Conservation (phyloP, 2,113 vertebrate genomes). For the Cricetomys ansorgei region DNA sequence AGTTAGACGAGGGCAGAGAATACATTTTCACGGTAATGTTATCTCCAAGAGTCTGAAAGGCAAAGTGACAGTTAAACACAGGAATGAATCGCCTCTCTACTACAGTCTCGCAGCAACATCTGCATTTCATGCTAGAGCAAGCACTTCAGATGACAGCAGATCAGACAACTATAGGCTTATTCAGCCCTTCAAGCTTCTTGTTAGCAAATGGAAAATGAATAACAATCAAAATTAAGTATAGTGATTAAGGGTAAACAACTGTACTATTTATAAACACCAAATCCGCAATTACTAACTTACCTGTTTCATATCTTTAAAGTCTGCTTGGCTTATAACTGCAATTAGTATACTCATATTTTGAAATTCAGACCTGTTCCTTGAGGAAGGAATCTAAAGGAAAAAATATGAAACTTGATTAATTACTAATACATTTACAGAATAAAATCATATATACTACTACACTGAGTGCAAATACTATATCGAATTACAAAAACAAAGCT, state of each 20-base stretch:
- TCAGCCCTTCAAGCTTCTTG: not conserved
- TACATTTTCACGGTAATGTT: constrained; percentile 90
- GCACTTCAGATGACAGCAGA: not conserved
- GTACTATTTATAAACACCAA: constrained; percentile 39
- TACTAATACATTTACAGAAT: constrained; percentile 36
- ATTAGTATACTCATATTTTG: constrained; percentile 90
- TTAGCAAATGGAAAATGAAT: not conserved
- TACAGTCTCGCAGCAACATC: not conserved
- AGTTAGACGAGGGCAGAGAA: constrained; percentile 86
- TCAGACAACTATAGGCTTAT: not conserved
- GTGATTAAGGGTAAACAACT: constrained; percentile 6
- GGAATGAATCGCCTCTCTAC: not conserved
- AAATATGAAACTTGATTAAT: constrained; percentile 14
- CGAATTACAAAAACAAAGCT: constrained; percentile 44
- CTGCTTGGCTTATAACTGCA: constrained; percentile 91
- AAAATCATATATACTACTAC: not conserved
- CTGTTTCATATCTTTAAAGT: constrained; percentile 90
- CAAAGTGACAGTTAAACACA: constrained; percentile 32
- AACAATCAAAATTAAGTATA: constrained; percentile 14
- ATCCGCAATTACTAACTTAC: constrained; percentile 83
- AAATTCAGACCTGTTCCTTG: constrained; percentile 89
- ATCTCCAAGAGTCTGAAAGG: constrained; percentile 87
- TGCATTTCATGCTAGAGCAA: not conserved
- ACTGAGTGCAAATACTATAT: constrained; percentile 18
- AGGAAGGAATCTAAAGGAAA: constrained; percentile 87